A percentile compares a stretch with the other conserved stretches of the same genome.
Evolutionary conservation across 2,113 vertebrate genomes (phyloP).

Genomic region (Eulemur rufifrons): DNA sequence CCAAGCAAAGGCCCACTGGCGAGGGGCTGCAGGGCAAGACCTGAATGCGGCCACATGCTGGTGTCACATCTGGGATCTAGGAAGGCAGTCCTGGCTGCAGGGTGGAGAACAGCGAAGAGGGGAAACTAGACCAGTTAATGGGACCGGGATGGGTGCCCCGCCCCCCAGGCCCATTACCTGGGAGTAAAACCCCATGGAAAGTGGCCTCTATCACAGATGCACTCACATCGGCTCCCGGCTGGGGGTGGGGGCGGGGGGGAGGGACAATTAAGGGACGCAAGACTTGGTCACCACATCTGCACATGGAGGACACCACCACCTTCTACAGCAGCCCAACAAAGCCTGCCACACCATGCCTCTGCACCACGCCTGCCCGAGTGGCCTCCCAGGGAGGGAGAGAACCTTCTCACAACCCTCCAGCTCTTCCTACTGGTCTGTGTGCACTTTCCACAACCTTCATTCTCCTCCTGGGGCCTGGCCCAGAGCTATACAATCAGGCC

Average conservation of each 20-base stretch:
- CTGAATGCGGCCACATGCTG: too few species aligned
- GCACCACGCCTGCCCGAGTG: neutral
- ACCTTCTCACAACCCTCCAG: neutral
- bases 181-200: neutral
- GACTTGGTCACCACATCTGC: neutral
- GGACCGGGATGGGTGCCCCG: neutral
- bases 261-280: too few species aligned
- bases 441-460: too few species aligned
- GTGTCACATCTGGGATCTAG: neutral
- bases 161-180: neutral
- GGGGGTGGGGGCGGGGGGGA: too few species aligned
- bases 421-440: neutral
- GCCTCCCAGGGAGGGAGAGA: neutral
- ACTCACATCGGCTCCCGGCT: neutral
- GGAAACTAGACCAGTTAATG: neutral
- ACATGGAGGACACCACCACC: neutral
- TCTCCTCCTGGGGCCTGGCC: neutral
- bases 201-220: neutral
- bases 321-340: neutral
- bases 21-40: neutral
- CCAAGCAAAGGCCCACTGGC: neutral
- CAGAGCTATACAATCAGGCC: neutral
- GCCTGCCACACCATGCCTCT: fast-evolving
- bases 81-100: neutral
- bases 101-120: neutral